Evolutionary conservation across 2,113 vertebrate genomes (phyloP).

Genomic region (Chloroceryle aenea): DNA sequence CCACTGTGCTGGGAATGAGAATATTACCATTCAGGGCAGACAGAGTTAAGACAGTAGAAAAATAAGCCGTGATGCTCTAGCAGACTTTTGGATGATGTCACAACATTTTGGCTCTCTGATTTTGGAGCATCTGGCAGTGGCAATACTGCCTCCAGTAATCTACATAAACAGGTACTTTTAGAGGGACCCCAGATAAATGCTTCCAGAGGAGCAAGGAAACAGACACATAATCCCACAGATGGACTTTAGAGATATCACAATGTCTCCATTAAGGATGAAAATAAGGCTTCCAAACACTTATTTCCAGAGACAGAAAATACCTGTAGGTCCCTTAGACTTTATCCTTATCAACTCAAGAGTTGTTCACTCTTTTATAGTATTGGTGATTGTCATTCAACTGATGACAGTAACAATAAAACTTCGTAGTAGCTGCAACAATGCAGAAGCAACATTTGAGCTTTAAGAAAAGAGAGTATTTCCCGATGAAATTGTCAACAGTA

Average conservation of each 20-base stretch:
- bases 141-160: not conserved
- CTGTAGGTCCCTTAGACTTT: not conserved
- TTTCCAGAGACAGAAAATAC: not conserved
- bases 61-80: not conserved
- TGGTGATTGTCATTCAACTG: not conserved
- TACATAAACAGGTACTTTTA: not conserved
- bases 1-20: too few species aligned
- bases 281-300: not conserved
- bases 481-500: not conserved
- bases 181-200: not conserved
- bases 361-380: fast-evolving
- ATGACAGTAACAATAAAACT: not conserved
- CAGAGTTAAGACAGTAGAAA: not conserved
- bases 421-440: not conserved
- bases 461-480: not conserved
- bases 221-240: not conserved
- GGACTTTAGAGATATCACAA: not conserved
- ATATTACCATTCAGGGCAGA: not conserved
- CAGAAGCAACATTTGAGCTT: not conserved
- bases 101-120: not conserved
- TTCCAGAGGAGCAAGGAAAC: not conserved
- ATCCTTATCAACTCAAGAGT: not conserved
- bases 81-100: not conserved
- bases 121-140: not conserved
- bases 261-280: not conserved